Base-by-base conservation (phyloP, 2,888 invertebrate genomes). In the Geophilus truncorum region DNA sequence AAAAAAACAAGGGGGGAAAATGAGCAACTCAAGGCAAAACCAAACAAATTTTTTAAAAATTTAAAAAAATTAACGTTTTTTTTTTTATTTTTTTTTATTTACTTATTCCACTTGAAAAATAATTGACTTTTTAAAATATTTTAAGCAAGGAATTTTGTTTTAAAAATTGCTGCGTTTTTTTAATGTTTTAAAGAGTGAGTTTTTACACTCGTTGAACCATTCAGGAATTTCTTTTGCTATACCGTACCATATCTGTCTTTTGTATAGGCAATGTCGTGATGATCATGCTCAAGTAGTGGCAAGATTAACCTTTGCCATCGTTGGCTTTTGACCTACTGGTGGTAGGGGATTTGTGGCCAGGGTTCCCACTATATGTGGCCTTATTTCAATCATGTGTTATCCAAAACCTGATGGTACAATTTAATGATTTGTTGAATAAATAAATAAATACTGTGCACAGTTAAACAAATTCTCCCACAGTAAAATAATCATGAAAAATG, bases 281-380 rank as follows among this genome's bases (percentile, higher is more conserved):
- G 62, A 62, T 62, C 62, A 62, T 62, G 25, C 62, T 62, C 62
- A 62, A 62, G 62, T 62, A 62, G 62, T 62, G 62, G 25, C 25
- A 62, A 62, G 62, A 62, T 62, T 62, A 62, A 62, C 62, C 62
- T 62, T 28, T 25, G 25, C 9, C 62, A 62, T 25, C 62, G 23
- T 15, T 62, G 25, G 25, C 62, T 62, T 62, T 62, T 62, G 62
- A 62, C 62, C 28, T 62, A 15, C 15, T 45, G n/a, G n/a, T 45
- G 45, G 45, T n/a, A n/a, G 45, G 45, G 45, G 45, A 45, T 45
- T 45, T 15, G 45, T 40, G 12, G 36, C n/a, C 45, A 5, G n/a
- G 45, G n/a, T 45, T n/a, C 45, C 45, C 45, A 45, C 45, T 45
- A 45, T 45, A 45, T 45, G 45, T n/a, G 45, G 45, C 18, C 45